Evolutionary conservation across 2,797 vertebrate species (phyloP).

Genomic region (Cossypha polioptera): DNA sequence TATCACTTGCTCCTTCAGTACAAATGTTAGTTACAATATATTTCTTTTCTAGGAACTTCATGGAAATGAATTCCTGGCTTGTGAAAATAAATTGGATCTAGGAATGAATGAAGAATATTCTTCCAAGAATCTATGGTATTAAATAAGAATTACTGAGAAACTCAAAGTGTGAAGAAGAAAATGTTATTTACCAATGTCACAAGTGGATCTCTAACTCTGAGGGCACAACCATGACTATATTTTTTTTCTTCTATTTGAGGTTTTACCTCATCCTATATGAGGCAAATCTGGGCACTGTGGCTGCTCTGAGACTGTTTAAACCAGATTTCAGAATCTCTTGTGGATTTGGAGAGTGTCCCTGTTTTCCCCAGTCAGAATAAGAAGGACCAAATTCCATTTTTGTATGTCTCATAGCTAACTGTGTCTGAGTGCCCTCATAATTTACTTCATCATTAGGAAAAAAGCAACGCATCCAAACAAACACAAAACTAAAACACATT

Average conservation of each 20-base stretch:
- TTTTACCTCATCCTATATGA: background rate
- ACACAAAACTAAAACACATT: background rate
- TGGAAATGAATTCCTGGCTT: slow-evolving; percentile 56
- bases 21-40: background rate
- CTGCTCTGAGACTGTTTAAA: background rate
- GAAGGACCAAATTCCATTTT: background rate
- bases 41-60: slow-evolving; percentile 66
- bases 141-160: background rate
- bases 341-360: background rate
- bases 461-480: background rate
- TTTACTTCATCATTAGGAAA: background rate
- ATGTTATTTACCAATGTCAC: background rate
- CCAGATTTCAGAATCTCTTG: background rate
- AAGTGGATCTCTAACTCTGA: background rate
- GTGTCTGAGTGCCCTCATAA: background rate
- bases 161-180: background rate
- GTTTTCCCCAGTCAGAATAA: background rate
- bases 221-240: background rate
- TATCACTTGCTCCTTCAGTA: background rate
- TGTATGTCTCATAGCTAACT: background rate
- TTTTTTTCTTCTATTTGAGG: background rate
- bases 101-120: background rate
- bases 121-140: slow-evolving; percentile 64
- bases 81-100: slow-evolving; percentile 27
- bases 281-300: background rate